Percentiles rank a stretch among this genome's conserved stretches.
Conservation (phyloP, 2,113 vertebrate species). For the Pitta sordida region DNA sequence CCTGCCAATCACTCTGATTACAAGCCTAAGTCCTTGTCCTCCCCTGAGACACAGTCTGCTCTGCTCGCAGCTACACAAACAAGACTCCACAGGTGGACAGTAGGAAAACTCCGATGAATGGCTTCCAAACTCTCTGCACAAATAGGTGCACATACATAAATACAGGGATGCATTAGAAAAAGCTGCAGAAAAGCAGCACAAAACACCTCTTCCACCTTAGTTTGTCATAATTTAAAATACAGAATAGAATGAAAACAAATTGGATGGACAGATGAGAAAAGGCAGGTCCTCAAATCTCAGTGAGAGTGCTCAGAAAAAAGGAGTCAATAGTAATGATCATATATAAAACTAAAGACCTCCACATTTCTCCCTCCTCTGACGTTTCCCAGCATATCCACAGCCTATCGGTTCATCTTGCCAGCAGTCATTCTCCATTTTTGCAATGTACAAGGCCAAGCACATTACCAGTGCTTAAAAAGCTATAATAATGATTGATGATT, state of each 20-base stretch:
- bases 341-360: background rate
- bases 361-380: background rate
- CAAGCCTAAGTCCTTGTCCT: background rate
- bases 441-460: slow-evolving; percentile 23
- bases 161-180: background rate
- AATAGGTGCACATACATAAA: background rate
- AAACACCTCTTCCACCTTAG: background rate
- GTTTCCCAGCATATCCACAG: background rate
- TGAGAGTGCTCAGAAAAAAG: background rate
- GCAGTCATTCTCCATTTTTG: slow-evolving; percentile 18
- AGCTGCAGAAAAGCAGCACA: background rate
- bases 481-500: slow-evolving; percentile 36
- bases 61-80: background rate
- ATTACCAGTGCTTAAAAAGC: slow-evolving; percentile 18
- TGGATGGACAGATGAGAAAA: background rate
- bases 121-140: background rate
- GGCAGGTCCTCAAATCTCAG: background rate
- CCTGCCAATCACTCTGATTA: slow-evolving; percentile 8
- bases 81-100: background rate
- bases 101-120: background rate
- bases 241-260: background rate
- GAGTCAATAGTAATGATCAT: background rate
- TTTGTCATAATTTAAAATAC: background rate
- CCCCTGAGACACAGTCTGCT: background rate
- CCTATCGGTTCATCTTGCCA: slow-evolving; percentile 24